Evolutionary conservation across 1,140 invertebrate genomes (phyloP).

Genomic region (Oreohelix idahoensis): DNA sequence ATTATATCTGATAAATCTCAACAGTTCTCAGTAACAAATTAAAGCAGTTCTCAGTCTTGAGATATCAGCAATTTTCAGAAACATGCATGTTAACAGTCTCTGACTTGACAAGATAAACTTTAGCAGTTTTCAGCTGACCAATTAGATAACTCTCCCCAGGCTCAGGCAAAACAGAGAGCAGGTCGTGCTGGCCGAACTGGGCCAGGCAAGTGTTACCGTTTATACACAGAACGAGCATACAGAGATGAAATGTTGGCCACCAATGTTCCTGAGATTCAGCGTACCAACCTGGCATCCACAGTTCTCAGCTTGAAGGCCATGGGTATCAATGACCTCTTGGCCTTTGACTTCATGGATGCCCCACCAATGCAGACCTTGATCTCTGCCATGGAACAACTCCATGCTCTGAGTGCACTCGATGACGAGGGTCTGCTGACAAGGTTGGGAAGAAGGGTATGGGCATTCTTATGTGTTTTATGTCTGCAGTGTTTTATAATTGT

Average conservation of each 20-base stretch:
- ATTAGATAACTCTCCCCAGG: conserved; percentile 75
- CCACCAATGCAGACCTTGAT: conserved; percentile 93
- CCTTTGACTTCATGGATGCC: conserved; percentile 99
- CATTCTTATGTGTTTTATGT: background rate
- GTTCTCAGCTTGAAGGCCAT: conserved; percentile 97
- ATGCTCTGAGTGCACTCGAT: conserved; percentile 96
- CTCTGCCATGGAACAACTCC: conserved; percentile 96
- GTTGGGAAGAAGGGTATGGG: conserved; percentile 85
- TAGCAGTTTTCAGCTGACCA: too few species aligned
- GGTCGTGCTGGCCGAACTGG: conserved; percentile 97
- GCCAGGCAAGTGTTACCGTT: conserved; percentile 97
- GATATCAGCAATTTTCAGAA: too few species aligned
- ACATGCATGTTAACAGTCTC: too few species aligned
- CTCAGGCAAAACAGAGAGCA: conserved; percentile 96
- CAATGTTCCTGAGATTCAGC: conserved; percentile 98
- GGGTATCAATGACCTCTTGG: conserved; percentile 99
- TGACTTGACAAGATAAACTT: too few species aligned
- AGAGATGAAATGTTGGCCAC: conserved; percentile 98
- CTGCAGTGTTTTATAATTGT: too few species aligned
- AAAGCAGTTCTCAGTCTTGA: too few species aligned
- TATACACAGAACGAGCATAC: conserved; percentile 98
- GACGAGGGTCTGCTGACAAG: conserved; percentile 96
- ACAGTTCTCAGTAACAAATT: too few species aligned
- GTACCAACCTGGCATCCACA: conserved; percentile 97
- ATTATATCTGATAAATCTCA: too few species aligned